Conservation (phyloP, 2,797 vertebrate species). For the Acridotheres tristis region DNA sequence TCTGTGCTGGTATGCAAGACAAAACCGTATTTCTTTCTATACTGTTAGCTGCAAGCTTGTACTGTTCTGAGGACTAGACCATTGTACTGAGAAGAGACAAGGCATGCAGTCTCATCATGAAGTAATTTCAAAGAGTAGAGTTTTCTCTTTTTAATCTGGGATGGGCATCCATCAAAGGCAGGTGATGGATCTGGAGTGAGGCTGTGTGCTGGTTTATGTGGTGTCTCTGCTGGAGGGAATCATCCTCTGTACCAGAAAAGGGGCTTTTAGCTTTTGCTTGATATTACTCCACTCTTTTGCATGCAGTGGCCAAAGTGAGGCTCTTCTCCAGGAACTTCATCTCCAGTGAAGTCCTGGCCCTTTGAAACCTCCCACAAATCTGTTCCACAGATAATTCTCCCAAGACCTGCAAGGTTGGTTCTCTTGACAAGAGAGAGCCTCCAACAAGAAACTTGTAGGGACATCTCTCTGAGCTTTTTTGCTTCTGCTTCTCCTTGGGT, state of each 20-base stretch:
- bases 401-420: not conserved
- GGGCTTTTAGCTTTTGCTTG: not conserved
- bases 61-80: not conserved
- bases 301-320: not conserved
- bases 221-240: not conserved
- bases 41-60: not conserved
- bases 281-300: not conserved
- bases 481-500: not conserved
- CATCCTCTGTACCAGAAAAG: not conserved
- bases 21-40: not conserved
- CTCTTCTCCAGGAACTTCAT: not conserved
- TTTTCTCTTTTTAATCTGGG: not conserved
- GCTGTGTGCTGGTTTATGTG: not conserved
- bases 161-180: not conserved
- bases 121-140: not conserved
- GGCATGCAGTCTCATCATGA: not conserved
- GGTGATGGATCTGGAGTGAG: not conserved
- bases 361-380: not conserved
- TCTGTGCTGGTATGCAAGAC: not conserved
- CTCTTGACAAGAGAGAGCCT: not conserved
- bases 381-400: not conserved
- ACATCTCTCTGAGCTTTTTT: not conserved
- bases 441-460: not conserved
- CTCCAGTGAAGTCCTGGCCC: not conserved
- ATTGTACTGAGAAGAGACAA: not conserved